These are phyloP conservation scores for Silurus asotus DNA, from an alignment of 2,113 vertebrate species.

Conservation along the genomic window DNA sequence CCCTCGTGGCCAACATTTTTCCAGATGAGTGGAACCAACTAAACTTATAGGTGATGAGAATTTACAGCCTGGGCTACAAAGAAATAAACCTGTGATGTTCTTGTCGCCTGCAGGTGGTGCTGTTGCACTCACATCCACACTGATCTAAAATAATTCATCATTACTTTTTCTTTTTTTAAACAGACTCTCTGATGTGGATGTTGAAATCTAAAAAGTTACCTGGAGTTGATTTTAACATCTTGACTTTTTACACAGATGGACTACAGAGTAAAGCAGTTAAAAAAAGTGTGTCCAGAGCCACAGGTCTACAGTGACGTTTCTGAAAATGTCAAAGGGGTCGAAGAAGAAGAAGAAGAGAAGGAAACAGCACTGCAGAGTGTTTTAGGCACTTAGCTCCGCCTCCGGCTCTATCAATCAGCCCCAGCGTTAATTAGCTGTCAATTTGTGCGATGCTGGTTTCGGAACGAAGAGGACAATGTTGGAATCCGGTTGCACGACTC, in stretches of 20 bases:
- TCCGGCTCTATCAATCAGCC: conserved; percentile 64
- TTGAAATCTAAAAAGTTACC: background rate
- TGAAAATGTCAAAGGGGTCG: background rate
- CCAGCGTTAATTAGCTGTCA: conserved; percentile 64
- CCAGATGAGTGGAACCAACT: too few relatives aligned
- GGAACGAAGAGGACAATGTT: conserved; percentile 65
- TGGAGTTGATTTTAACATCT: background rate
- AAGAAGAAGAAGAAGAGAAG: background rate
- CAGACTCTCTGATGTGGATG: background rate
- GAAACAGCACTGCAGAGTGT: background rate
- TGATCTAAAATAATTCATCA: background rate
- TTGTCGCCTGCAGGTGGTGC: background rate
- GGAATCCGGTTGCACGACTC: conserved; percentile 54
- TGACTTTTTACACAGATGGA: background rate
- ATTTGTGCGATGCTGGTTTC: conserved; percentile 65
- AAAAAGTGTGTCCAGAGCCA: background rate
- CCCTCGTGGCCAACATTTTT: too few relatives aligned
- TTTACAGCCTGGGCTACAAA: background rate
- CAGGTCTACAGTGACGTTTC: background rate
- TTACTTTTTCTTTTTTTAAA: background rate
- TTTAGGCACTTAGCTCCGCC: conserved; percentile 15
- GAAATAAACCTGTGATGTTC: background rate
- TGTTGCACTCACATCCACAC: background rate
- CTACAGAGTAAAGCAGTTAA: background rate
- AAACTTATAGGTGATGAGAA: background rate